Percentiles rank a stretch among this genome's conserved stretches.
phyloP scores from a whole-genome alignment of 2,113 vertebrate genomes.

The Triplophysa tibetana region DNA sequence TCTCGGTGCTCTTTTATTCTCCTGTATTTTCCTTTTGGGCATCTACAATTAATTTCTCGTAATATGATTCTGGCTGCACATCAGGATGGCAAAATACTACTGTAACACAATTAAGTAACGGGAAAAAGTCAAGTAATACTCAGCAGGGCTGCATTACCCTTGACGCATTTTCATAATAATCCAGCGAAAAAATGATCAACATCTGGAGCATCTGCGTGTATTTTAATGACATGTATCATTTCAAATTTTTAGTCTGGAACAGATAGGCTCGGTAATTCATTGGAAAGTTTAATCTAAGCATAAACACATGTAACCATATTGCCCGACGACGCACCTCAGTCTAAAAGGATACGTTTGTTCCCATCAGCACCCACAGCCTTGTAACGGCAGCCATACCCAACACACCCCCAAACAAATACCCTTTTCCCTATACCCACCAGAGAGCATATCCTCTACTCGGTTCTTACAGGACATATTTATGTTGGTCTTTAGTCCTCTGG shows the following conservation, averaged over 20 bases:
- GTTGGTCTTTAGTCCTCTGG: slow-evolving; percentile 20
- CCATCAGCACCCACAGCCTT: neutral
- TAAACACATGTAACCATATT: slow-evolving; percentile 37
- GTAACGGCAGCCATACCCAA: slow-evolving; percentile 21
- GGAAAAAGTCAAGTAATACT: slow-evolving; percentile 43
- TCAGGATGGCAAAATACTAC: slow-evolving; percentile 14
- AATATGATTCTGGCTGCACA: slow-evolving; percentile 9
- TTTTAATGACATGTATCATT: slow-evolving; percentile 43
- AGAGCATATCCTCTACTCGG: slow-evolving; percentile 31
- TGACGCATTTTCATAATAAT: slow-evolving; percentile 35
- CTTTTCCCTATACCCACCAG: slow-evolving; percentile 38
- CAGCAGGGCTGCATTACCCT: slow-evolving; percentile 45
- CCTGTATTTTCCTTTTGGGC: slow-evolving; percentile 17
- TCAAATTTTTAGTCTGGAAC: slow-evolving; percentile 42
- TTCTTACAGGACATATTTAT: slow-evolving; percentile 40
- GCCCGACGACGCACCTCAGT: slow-evolving; percentile 14
- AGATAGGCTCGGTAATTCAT: slow-evolving; percentile 39
- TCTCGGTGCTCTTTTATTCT: slow-evolving; percentile 8
- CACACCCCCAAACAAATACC: slow-evolving; percentile 15
- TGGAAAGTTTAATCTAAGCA: slow-evolving; percentile 38
- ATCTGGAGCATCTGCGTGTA: slow-evolving; percentile 40
- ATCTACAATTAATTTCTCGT: slow-evolving; percentile 8
- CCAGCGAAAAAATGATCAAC: slow-evolving; percentile 40
- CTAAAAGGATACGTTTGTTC: slow-evolving; percentile 36
- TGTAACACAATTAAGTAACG: slow-evolving; percentile 25